Conservation (phyloP, 2,888 invertebrate species). For the Noctuana brunneofusca region DNA sequence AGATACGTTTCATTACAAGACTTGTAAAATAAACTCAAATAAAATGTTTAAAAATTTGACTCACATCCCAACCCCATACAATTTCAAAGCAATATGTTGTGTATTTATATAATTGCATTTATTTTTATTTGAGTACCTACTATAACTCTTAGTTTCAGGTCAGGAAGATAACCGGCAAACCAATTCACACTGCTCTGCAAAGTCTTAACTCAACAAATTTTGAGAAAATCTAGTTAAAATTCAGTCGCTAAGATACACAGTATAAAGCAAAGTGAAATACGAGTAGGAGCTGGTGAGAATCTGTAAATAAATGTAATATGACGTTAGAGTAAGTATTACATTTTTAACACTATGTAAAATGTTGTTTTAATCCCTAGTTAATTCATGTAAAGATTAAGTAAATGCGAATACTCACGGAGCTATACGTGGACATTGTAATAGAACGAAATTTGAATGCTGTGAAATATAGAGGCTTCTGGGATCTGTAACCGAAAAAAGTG, state of each 20-base stretch:
- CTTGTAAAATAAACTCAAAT: no score
- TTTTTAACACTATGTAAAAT: not conserved
- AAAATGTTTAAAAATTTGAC: no score
- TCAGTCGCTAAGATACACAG: constrained; percentile 55
- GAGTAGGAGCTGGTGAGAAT: constrained; percentile 66
- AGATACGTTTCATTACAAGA: no score
- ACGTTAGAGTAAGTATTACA: not conserved
- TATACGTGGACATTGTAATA: constrained; percentile 66
- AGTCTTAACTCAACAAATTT: constrained; percentile 5
- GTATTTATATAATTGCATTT: no score
- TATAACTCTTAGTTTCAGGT: constrained; percentile 3
- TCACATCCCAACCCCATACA: no score
- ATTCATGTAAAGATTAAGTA: no score
- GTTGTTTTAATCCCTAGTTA: constrained; percentile 13
- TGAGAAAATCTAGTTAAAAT: constrained; percentile 24
- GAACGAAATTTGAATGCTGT: constrained; percentile 66
- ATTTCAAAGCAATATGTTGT: no score
- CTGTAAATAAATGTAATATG: constrained; percentile 52
- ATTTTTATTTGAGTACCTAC: constrained; percentile 5
- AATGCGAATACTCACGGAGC: constrained; percentile 51
- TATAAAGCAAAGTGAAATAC: constrained; percentile 66
- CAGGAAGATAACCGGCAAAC: constrained; percentile 8
- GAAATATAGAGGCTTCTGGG: constrained; percentile 69
- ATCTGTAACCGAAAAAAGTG: constrained; percentile 49
- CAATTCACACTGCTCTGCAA: constrained; percentile 5